Base-by-base conservation (phyloP, 2,888 invertebrate genomes). In the Noctua fimbriata region DNA sequence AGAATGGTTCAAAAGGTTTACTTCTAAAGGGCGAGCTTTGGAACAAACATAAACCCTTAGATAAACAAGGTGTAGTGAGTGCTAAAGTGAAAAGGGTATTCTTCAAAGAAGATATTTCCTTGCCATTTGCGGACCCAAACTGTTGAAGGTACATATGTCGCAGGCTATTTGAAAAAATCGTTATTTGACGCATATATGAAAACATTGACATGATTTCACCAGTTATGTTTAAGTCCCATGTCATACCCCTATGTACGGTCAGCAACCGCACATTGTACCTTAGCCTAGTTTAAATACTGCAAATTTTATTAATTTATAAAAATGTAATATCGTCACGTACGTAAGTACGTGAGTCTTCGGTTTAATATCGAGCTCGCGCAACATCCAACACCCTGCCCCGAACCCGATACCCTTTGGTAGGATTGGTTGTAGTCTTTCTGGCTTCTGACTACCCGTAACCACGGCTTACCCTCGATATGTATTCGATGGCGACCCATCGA, bases 1-100 rank as follows among this genome's bases (percentile, higher is more conserved):
- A 52, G 16, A 69, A 63, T 58, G 44, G n/a, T 69, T 36, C 55
- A 83, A 83, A 67, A 44, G 55, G 47, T 60, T 58, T n/a, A 32
- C 32, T 3, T 66, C 1, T 14, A 77, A 87, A 67, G 55, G 87
- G 72, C 16, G 28, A 77, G 58, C 58, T 84, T 49, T 69, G 71
- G 71, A 72, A 69, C 73, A 73, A 82, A 76, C 73, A 71, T 79
- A 84, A 75, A 72, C 87, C 85, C 36, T 66, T 60, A 66, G 41
- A 87, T 79, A 87, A 75, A 87, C 69, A 84, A 75, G 60, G 80
- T 79, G 41, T 69, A 84, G 67, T 72, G 49, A 69, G 24, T 41
- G 73, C 60, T 55, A 60, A 71, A 87, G 47, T 44, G 58, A 75
- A 87, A 84, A 87, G 74, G 74, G 85, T 73, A 63, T 66, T 79